Conservation (phyloP, 1,140 invertebrate species). For the Heliothis virescens region DNA sequence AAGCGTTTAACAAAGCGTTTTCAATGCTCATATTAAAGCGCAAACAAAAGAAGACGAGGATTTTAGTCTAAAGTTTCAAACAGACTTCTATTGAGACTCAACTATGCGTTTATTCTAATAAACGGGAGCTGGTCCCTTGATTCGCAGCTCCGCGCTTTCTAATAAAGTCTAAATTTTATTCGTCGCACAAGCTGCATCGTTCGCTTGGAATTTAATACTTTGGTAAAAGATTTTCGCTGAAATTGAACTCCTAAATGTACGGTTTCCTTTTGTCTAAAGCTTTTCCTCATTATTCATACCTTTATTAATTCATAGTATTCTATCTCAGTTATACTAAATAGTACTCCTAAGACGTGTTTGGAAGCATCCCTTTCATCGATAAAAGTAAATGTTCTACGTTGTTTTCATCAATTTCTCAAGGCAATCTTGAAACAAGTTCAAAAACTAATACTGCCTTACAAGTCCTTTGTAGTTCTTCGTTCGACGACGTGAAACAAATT, state of each 20-base stretch:
- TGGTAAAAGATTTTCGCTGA: slow-evolving; percentile 9
- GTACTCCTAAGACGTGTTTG: too few species aligned
- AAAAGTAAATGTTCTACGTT: too few species aligned
- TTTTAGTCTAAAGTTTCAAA: slow-evolving; percentile 18
- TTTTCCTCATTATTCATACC: too few species aligned
- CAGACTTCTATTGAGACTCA: slow-evolving; percentile 11
- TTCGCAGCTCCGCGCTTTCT: background rate
- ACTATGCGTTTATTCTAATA: slow-evolving; percentile 27
- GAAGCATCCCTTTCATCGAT: too few species aligned
- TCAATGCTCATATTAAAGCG: slow-evolving; percentile 30
- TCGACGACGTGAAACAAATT: slow-evolving; percentile 14
- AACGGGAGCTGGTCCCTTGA: slow-evolving; percentile 18
- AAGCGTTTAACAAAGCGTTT: slow-evolving; percentile 10
- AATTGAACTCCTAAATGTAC: slow-evolving; percentile 9
- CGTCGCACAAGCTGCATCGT: slow-evolving; percentile 1
- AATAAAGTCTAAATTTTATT: slow-evolving; percentile 40
- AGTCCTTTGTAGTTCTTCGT: slow-evolving; percentile 5
- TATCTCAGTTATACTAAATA: too few species aligned
- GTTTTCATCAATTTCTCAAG: too few species aligned
- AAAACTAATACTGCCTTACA: background rate
- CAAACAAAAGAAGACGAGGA: slow-evolving; percentile 14
- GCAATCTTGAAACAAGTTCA: too few species aligned
- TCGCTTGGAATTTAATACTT: slow-evolving; percentile 3
- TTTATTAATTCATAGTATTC: too few species aligned
- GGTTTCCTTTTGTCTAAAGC: too few species aligned